Evolutionary conservation across 92 coral and sea anemone species (phyloP).

Genomic region (Zoanthus sansibaricus): DNA sequence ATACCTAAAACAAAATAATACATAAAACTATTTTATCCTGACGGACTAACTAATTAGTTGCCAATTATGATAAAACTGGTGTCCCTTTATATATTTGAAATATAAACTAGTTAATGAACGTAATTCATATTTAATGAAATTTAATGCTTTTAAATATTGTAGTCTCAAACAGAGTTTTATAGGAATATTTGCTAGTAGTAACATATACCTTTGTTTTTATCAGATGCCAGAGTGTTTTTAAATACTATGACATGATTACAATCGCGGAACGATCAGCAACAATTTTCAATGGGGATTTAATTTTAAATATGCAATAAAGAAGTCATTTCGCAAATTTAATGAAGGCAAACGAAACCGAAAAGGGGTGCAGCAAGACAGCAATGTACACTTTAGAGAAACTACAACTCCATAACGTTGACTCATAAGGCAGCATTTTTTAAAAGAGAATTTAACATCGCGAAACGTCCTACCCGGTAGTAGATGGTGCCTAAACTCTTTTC

Average conservation of each 20-base stretch:
- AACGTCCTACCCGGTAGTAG: constrained; percentile 81
- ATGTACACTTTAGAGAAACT: not conserved
- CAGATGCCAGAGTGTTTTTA: not conserved
- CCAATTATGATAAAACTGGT: not conserved
- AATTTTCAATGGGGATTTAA: not conserved
- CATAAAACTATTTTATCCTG: too few species aligned
- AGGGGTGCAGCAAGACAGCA: not conserved
- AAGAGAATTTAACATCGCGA: not conserved
- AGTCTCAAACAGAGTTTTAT: not conserved
- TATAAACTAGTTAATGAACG: constrained; percentile 1
- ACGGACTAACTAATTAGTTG: too few species aligned
- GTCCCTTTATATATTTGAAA: constrained; percentile 16
- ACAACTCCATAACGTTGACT: not conserved
- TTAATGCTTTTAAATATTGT: not conserved
- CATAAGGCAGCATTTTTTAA: not conserved
- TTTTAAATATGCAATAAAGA: not conserved
- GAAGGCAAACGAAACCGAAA: not conserved
- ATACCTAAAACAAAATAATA: not conserved
- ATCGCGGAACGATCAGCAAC: not conserved
- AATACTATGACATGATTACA: not conserved
- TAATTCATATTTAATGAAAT: constrained; percentile 33
- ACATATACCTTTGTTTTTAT: not conserved
- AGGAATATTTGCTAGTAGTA: not conserved
- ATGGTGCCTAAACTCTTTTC: constrained; percentile 82
- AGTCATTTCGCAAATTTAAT: not conserved